Percentiles rank a stretch among this genome's conserved stretches.
These are phyloP conservation scores for Saxicola maurus DNA, from an alignment of 2,797 vertebrate species.

Conservation along the genomic window DNA sequence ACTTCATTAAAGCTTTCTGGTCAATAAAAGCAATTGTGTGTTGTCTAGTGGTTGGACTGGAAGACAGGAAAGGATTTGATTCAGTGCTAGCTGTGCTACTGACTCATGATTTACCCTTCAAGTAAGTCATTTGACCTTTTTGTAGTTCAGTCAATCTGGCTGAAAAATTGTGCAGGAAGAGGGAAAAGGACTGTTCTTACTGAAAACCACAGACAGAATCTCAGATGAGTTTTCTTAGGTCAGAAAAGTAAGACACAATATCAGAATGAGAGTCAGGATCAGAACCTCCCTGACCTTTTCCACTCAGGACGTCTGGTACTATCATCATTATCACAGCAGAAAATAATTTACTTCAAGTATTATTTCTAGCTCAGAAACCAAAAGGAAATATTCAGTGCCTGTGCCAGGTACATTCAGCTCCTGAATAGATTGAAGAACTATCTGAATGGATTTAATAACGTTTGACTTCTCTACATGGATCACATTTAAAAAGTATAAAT, in stretches of 20 bases:
- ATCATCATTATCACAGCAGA: constrained; percentile 53
- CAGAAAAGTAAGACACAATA: constrained; percentile 32
- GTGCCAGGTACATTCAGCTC: constrained; percentile 47
- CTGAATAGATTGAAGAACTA: constrained; percentile 43
- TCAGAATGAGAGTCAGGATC: constrained; percentile 35
- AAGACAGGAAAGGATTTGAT: constrained; percentile 42
- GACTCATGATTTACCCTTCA: constrained; percentile 62
- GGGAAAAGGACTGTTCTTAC: constrained; percentile 17
- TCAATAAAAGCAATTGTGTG: constrained; percentile 10
- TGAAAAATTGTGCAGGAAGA: constrained; percentile 47
- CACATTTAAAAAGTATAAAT: constrained; percentile 59
- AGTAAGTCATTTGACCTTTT: constrained; percentile 67
- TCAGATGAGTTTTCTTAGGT: constrained; percentile 40
- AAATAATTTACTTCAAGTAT: constrained; percentile 34
- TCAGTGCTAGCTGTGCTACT: constrained; percentile 31
- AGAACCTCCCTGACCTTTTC: constrained; percentile 36
- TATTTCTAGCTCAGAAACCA: constrained; percentile 28
- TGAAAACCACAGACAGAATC: constrained; percentile 37
- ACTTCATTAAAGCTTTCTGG: constrained; percentile 7
- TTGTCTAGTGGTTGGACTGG: constrained; percentile 22
- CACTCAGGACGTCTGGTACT: constrained; percentile 38
- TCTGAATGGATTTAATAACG: constrained; percentile 43
- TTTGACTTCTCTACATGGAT: constrained; percentile 41
- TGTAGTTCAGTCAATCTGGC: constrained; percentile 38
- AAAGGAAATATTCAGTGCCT: constrained; percentile 28